phyloP scores from a whole-genome alignment of 1,140 invertebrate genomes.

The Hylyphantes graminicola region DNA sequence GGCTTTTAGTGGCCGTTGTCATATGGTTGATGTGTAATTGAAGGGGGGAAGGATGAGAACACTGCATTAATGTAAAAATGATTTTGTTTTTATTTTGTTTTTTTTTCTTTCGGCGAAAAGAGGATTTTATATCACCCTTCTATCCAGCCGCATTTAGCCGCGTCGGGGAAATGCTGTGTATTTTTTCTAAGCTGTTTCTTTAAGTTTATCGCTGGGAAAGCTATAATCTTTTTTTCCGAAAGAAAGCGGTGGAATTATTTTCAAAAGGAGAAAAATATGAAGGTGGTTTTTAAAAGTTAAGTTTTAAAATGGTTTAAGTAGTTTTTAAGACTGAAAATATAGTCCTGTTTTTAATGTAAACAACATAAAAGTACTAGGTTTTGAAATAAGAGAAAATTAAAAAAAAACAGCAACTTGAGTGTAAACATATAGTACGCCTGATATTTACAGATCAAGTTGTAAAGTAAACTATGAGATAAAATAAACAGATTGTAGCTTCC shows the following conservation, averaged over 20 bases:
- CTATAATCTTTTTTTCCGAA: conserved; percentile 12
- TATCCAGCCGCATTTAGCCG: not conserved
- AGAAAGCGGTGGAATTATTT: conserved; percentile 20
- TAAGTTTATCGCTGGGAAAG: not conserved
- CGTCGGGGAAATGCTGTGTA: not conserved
- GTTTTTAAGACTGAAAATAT: not conserved
- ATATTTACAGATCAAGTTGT: no score
- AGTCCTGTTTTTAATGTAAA: no score
- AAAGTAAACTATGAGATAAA: no score
- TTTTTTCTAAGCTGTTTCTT: not conserved
- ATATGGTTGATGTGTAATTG: conserved; percentile 45
- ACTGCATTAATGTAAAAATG: conserved; percentile 49
- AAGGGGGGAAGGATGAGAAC: conserved; percentile 15
- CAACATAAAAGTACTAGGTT: no score
- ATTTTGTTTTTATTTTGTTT: conserved; percentile 14
- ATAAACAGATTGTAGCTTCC: no score
- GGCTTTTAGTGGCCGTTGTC: conserved; percentile 47
- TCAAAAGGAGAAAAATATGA: not conserved
- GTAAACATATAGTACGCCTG: no score
- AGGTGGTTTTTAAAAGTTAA: not conserved
- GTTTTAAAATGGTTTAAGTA: conserved; percentile 4
- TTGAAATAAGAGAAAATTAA: no score
- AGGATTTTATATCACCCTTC: conserved; percentile 15
- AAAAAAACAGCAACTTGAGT: no score
- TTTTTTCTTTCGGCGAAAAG: not conserved